phyloP scores from a whole-genome alignment of 1,140 invertebrate genomes.

The Anastrepha ludens region DNA sequence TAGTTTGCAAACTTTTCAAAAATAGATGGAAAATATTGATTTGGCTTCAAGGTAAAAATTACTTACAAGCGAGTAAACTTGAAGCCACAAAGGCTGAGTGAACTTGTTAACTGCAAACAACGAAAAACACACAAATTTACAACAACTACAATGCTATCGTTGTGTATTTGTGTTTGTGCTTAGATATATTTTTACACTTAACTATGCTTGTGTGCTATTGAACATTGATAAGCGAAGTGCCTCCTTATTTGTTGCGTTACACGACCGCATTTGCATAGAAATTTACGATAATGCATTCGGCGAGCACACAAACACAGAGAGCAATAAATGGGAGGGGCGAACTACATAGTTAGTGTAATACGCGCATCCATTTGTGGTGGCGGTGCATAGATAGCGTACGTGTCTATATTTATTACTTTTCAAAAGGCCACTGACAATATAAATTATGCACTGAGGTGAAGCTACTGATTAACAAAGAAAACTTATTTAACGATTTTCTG shows the following conservation, averaged over 20 bases:
- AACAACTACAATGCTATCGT: neutral
- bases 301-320: neutral
- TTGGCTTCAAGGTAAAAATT: conserved; percentile 48
- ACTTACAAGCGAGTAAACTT: conserved; percentile 32
- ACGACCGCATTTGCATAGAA: conserved; percentile 24
- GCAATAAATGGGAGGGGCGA: neutral
- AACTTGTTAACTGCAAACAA: conserved; percentile 45
- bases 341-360: neutral
- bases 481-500: neutral
- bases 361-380: neutral
- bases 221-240: conserved; percentile 19
- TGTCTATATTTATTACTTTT: conserved; percentile 29
- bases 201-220: conserved; percentile 11
- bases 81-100: conserved; percentile 43
- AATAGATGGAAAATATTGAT: conserved; percentile 52
- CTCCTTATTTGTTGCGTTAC: conserved; percentile 30
- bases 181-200: neutral
- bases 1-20: conserved; percentile 48
- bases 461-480: conserved; percentile 33
- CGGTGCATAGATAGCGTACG: neutral
- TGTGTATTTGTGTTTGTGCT: neutral
- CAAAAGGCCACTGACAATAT: conserved; percentile 21
- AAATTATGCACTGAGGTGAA: conserved; percentile 40
- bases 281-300: conserved; percentile 45
- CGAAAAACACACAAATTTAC: neutral